Conservation (phyloP, 2,113 vertebrate genomes). For the Paramisgurnus dabryanus region DNA sequence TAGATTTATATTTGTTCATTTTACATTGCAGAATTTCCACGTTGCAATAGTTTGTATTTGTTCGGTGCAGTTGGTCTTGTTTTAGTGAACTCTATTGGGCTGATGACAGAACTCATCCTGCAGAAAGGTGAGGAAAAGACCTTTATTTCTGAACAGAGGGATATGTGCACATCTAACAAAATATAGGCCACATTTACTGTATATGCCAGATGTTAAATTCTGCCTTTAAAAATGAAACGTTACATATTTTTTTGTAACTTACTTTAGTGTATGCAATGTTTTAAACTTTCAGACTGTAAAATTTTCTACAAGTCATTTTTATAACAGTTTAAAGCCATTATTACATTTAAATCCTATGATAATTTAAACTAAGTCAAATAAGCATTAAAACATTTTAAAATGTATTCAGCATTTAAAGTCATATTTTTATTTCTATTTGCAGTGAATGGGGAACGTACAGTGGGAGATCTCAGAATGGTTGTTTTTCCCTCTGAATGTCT, state of each 20-base stretch:
- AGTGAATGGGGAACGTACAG: slow-evolving; percentile 1
- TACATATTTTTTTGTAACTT: too few relatives aligned
- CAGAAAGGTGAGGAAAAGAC: slow-evolving; percentile 6
- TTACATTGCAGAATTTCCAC: background rate
- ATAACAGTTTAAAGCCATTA: too few relatives aligned
- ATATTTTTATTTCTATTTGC: background rate
- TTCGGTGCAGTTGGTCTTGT: slow-evolving; percentile 8
- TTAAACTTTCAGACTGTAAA: too few relatives aligned
- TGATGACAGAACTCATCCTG: slow-evolving; percentile 27
- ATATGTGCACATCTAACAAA: background rate
- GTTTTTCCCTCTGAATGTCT: slow-evolving; percentile 9
- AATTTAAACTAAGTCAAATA: background rate
- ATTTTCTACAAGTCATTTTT: too few relatives aligned
- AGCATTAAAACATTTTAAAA: background rate
- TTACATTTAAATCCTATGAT: background rate
- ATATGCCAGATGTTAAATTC: too few relatives aligned
- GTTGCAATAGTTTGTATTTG: background rate
- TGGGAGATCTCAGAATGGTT: slow-evolving; percentile 28
- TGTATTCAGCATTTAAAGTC: background rate
- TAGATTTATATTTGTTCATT: background rate
- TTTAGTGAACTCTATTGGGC: background rate
- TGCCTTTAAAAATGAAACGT: too few relatives aligned
- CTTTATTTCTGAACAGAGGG: background rate
- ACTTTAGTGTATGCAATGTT: too few relatives aligned
- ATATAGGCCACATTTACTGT: background rate